Evolutionary conservation across 2,797 vertebrate species (phyloP).

Genomic region (Megaceryle alcyon): DNA sequence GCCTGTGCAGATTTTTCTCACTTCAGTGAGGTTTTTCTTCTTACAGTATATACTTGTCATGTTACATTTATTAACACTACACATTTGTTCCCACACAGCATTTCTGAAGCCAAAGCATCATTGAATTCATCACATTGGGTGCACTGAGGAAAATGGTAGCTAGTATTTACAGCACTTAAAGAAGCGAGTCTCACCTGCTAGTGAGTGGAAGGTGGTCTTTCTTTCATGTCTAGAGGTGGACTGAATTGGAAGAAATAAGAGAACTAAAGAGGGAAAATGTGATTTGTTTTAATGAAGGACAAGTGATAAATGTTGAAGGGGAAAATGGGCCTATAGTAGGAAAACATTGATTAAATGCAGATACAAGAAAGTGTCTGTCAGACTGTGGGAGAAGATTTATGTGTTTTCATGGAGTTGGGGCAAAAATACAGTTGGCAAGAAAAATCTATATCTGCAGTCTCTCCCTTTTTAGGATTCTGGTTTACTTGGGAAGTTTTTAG

Average conservation of each 20-base stretch:
- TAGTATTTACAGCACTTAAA: neutral
- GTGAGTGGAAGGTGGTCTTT: neutral
- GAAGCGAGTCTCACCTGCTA: neutral
- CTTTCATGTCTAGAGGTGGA: neutral
- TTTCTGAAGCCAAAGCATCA: neutral
- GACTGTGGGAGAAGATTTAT: neutral
- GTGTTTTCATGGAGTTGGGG: neutral
- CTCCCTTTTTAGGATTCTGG: neutral
- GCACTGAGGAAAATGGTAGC: neutral
- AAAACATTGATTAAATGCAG: constrained; percentile 56
- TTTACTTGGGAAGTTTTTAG: neutral
- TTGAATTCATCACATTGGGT: neutral
- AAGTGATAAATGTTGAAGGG: constrained; percentile 28
- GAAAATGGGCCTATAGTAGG: constrained; percentile 18
- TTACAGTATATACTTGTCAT: neutral
- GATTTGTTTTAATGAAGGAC: constrained; percentile 9
- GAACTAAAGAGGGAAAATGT: neutral
- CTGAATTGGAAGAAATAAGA: neutral
- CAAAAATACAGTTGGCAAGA: neutral
- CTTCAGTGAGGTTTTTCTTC: neutral
- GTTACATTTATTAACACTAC: neutral
- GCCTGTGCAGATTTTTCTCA: neutral
- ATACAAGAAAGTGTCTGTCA: constrained; percentile 17
- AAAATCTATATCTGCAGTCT: neutral
- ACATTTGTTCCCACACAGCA: neutral